phyloP scores from a whole-genome alignment of 2,888 invertebrate species.

The Nasonovia ribisnigri region DNA sequence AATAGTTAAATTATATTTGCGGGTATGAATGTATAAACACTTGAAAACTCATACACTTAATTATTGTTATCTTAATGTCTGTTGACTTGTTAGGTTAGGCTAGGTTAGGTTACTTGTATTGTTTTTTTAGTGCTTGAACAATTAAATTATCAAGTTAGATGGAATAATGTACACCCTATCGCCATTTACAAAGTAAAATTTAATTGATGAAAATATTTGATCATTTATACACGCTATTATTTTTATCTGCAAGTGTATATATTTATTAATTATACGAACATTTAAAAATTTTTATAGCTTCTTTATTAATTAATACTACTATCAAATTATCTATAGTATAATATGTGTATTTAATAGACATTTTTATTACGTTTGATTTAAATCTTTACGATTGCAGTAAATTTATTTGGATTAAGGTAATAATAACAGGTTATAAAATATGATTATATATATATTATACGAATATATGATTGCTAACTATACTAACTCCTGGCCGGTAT shows the following conservation, averaged over 20 bases:
- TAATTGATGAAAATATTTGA: not conserved
- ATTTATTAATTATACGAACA: not conserved
- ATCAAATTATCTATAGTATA: not conserved
- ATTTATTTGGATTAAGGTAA: not conserved
- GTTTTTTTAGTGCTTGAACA: not conserved
- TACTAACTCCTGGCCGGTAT: not conserved
- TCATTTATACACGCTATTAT: not conserved
- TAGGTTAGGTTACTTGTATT: not conserved
- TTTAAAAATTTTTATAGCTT: not conserved
- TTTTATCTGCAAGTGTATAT: not conserved
- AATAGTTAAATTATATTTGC: not conserved
- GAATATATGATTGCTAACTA: not conserved
- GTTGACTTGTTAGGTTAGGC: not conserved
- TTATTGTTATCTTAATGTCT: not conserved
- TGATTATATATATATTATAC: not conserved
- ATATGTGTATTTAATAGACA: not conserved
- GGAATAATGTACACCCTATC: not conserved
- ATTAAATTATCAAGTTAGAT: not conserved
- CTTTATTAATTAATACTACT: not conserved
- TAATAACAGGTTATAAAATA: not conserved
- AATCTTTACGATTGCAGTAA: not conserved
- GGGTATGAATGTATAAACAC: not conserved
- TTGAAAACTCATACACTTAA: not conserved
- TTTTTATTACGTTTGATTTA: slow-evolving; percentile 15
- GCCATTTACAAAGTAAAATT: not conserved